These are phyloP conservation scores for Pheosia gnoma DNA, from an alignment of 2,888 invertebrate genomes.

Conservation along the genomic window DNA sequence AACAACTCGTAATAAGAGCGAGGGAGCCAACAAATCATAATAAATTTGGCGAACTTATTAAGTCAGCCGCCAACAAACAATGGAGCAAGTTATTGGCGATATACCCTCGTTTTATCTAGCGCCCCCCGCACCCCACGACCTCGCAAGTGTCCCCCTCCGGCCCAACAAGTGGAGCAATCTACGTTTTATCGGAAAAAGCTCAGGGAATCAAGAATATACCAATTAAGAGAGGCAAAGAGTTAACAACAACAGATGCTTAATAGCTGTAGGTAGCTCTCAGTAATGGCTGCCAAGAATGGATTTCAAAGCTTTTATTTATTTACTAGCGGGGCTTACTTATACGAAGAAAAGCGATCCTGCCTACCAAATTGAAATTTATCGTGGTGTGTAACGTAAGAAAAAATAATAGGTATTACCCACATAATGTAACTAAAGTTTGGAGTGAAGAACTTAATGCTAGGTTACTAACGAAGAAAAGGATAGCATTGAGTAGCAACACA, in stretches of 20 bases:
- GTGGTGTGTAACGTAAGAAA: slow-evolving; percentile 3
- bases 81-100: slow-evolving; percentile 81
- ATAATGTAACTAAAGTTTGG: no score
- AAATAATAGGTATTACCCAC: background rate
- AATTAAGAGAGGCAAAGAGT: slow-evolving; percentile 69
- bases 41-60: slow-evolving; percentile 82
- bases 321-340: slow-evolving; percentile 22
- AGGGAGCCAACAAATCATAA: slow-evolving; percentile 80
- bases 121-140: slow-evolving; percentile 42
- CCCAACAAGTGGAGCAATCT: slow-evolving; percentile 74
- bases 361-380: slow-evolving; percentile 15
- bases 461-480: no score
- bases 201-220: slow-evolving; percentile 71
- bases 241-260: slow-evolving; percentile 54
- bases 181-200: slow-evolving; percentile 78
- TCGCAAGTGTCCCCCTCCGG: slow-evolving; percentile 46
- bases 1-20: slow-evolving; percentile 74
- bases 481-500: no score
- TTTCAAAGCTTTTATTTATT: slow-evolving; percentile 31
- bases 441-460: no score
- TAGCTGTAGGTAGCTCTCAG: slow-evolving; percentile 40
- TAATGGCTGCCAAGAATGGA: slow-evolving; percentile 32
- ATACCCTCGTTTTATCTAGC: slow-evolving; percentile 77
- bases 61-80: slow-evolving; percentile 82
- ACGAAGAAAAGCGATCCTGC: slow-evolving; percentile 15